Evolutionary conservation across 2,113 vertebrate genomes (phyloP).

Genomic region (Cynoglossus semilaevis): DNA sequence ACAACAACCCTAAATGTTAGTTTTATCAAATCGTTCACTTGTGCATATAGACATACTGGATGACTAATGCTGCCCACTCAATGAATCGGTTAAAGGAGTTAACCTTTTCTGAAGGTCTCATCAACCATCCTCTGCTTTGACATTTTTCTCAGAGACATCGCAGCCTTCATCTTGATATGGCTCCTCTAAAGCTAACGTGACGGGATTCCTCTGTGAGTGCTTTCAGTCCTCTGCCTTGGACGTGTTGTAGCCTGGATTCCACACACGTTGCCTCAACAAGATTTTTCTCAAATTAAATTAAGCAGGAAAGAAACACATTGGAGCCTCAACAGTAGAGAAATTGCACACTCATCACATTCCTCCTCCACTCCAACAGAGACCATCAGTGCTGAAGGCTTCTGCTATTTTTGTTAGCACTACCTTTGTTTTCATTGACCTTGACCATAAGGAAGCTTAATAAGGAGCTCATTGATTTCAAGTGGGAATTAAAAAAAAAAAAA

Average conservation of each 20-base stretch:
- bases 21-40: too few species aligned
- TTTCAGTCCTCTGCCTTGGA: neutral
- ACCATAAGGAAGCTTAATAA: too few species aligned
- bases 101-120: too few species aligned
- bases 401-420: constrained; percentile 1
- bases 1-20: too few species aligned
- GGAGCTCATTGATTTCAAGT: too few species aligned
- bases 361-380: constrained; percentile 20
- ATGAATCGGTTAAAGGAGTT: too few species aligned
- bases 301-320: neutral
- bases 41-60: too few species aligned
- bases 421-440: constrained; percentile 10
- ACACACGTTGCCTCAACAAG: constrained; percentile 4
- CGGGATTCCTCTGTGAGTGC: constrained; percentile 29
- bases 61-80: too few species aligned
- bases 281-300: constrained; percentile 16
- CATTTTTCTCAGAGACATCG: constrained; percentile 42
- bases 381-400: constrained; percentile 1
- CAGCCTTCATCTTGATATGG: constrained; percentile 7
- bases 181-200: neutral
- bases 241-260: constrained; percentile 4
- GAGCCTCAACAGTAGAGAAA: constrained; percentile 8
- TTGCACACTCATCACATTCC: constrained; percentile 29
- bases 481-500: too few species aligned
- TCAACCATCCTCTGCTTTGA: too few species aligned